Evolutionary conservation across 1,140 invertebrate genomes (phyloP), one percentile per base, ranked within the genome.

Genomic region (Zaprionus nigranus): DNA sequence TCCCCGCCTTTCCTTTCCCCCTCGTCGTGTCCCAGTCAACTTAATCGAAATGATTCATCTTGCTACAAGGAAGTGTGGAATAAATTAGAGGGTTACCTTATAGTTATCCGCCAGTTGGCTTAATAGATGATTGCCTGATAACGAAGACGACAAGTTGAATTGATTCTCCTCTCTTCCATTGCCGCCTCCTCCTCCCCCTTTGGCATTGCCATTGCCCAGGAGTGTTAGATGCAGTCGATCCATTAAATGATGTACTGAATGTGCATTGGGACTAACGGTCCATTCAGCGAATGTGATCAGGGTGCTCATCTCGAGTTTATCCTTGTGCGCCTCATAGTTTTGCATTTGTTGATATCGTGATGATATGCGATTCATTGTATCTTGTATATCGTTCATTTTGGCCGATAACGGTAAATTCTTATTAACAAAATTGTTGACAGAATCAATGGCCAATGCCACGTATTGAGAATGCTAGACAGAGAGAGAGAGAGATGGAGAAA

Each of bases 241-340:
- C 54, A 97, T 87, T n/a, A 96, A 78, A 65, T 94, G 94, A 17
- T 94, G 94, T 28, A 96, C 91, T 1, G 95, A 95, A 34, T 94
- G 93, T 0, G 94, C 88, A 70, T 94, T 94, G 49, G 95, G 95
- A 0, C 95, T 95, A 1, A 96, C 94, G 6, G 95, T 95, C 84
- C 93, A 94, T 46, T 93, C 92, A 0, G 96, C 96, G 76, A 97
- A 97, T 76, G 95, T 94, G 78, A 95, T 92, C 28, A 97, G 79
- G 0, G 96, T 97, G 49, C 93, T 93, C 38, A 91, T 90, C 83
- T 97, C 96, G 38, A 95, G 93, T 34, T 94, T 92, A 40, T 93
- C 93, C 58, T 94, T 92, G 13, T 93, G 46, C 0, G 82, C 62
- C 38, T 94, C 92, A 81, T 96, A 96, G 24, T 93, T 91, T 6